phyloP scores from a whole-genome alignment of 1,140 invertebrate species.

The Aricia agestis region DNA sequence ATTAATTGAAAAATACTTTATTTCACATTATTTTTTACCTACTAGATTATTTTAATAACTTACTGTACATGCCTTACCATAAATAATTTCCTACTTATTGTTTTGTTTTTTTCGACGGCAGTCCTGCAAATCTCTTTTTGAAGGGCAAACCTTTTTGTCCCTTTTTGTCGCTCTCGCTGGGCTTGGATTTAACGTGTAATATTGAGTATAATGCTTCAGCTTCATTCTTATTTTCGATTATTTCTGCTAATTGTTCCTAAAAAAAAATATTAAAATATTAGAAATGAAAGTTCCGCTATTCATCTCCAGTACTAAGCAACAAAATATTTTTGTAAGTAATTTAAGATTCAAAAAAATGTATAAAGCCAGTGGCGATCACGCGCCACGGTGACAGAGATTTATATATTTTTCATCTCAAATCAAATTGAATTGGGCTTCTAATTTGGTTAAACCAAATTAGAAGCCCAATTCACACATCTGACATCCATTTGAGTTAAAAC shows the following conservation, averaged over 20 bases:
- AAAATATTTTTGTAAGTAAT: too few relatives aligned
- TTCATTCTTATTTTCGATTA: conserved; percentile 82
- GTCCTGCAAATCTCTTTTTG: conserved; percentile 33
- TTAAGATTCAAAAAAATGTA: too few relatives aligned
- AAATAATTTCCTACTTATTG: conserved; percentile 9
- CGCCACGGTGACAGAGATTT: too few relatives aligned
- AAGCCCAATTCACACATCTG: too few relatives aligned
- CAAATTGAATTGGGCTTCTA: too few relatives aligned
- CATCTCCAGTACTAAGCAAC: too few relatives aligned
- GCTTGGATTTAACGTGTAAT: conserved; percentile 78
- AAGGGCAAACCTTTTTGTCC: conserved; percentile 36
- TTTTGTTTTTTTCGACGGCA: background rate
- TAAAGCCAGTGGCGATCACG: too few relatives aligned
- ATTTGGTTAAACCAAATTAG: too few relatives aligned
- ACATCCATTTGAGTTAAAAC: too few relatives aligned
- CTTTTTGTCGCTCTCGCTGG: conserved; percentile 24
- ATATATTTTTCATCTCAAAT: too few relatives aligned
- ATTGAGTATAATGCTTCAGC: conserved; percentile 79
- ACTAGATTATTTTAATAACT: background rate
- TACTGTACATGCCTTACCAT: background rate
- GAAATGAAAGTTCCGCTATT: too few relatives aligned
- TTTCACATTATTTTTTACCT: background rate
- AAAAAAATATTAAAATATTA: conserved; percentile 30
- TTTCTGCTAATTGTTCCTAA: conserved; percentile 79
- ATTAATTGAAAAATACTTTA: background rate